These are phyloP conservation scores for Pogonomyrmex barbatus DNA, from an alignment of 1,140 invertebrate species.

Conservation along the genomic window DNA sequence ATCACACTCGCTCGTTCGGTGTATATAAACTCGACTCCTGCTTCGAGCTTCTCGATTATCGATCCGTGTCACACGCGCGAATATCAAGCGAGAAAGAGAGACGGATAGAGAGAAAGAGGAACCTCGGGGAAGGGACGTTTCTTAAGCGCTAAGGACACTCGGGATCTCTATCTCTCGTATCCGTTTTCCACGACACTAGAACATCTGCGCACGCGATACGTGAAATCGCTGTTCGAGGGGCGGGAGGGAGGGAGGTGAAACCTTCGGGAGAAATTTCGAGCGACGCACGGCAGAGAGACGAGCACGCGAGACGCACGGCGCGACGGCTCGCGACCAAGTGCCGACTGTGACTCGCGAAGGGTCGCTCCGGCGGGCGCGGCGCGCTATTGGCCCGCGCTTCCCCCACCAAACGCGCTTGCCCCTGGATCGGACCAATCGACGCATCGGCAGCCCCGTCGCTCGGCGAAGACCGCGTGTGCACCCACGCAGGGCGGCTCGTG, in stretches of 20 bases:
- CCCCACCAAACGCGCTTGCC: conserved; percentile 63
- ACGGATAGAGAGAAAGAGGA: no score
- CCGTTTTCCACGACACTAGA: background rate
- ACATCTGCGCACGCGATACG: background rate
- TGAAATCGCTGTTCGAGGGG: background rate
- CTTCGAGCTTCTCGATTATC: conserved; percentile 6
- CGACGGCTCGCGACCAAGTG: conserved; percentile 79
- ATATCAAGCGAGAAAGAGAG: background rate
- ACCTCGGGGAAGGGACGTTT: background rate
- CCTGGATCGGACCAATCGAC: conserved; percentile 72
- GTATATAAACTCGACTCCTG: background rate
- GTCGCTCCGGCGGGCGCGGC: conserved; percentile 49
- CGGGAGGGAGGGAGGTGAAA: background rate
- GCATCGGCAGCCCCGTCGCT: conserved; percentile 41
- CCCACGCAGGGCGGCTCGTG: conserved; percentile 82
- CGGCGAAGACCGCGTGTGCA: conserved; percentile 81
- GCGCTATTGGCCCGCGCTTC: conserved; percentile 74
- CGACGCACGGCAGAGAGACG: background rate
- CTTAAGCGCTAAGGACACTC: background rate
- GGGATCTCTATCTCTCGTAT: background rate
- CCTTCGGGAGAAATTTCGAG: background rate
- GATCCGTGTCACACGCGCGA: conserved; percentile 34
- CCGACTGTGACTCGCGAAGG: conserved; percentile 44
- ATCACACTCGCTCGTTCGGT: background rate
- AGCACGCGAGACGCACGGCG: conserved; percentile 46